Conservation (phyloP, 2,797 vertebrate species). For the Karalla daura region DNA sequence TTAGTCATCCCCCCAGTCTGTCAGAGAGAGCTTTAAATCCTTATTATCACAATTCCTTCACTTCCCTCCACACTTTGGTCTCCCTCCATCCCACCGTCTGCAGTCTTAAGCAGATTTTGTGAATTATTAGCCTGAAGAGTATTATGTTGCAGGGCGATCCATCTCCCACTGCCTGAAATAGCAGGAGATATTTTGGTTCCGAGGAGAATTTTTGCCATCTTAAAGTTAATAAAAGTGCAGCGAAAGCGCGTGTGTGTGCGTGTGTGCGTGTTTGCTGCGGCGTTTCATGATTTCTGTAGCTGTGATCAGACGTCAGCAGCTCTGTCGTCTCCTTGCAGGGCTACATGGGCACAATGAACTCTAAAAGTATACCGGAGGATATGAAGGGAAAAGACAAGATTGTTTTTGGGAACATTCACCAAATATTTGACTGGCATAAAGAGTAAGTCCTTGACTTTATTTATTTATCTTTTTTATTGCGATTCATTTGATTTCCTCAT, state of each 20-base stretch:
- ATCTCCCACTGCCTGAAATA: slow-evolving; percentile 54
- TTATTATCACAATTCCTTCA: slow-evolving; percentile 54
- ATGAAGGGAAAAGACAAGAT: slow-evolving; percentile 99
- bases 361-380: slow-evolving; percentile 94
- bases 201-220: slow-evolving; percentile 34
- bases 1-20: slow-evolving; percentile 45
- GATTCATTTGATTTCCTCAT: not conserved
- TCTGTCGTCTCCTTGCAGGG: slow-evolving; percentile 83
- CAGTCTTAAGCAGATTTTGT: slow-evolving; percentile 61
- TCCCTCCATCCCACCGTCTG: slow-evolving; percentile 45
- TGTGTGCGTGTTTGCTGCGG: not conserved
- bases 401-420: slow-evolving; percentile 99
- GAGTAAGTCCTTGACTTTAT: slow-evolving; percentile 92
- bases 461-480: too few relatives aligned
- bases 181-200: slow-evolving; percentile 55
- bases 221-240: slow-evolving; percentile 45
- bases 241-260: slow-evolving; percentile 5
- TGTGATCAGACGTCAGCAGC: slow-evolving; percentile 4
- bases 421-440: slow-evolving; percentile 99
- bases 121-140: slow-evolving; percentile 60
- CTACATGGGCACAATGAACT: slow-evolving; percentile 95
- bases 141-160: slow-evolving; percentile 44
- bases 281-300: slow-evolving; percentile 30
- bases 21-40: slow-evolving; percentile 47
- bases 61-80: slow-evolving; percentile 44